Evolutionary conservation across 2,113 vertebrate species (phyloP), one percentile per base, ranked within the genome.

Genomic region (Leucopsar rothschildi): DNA sequence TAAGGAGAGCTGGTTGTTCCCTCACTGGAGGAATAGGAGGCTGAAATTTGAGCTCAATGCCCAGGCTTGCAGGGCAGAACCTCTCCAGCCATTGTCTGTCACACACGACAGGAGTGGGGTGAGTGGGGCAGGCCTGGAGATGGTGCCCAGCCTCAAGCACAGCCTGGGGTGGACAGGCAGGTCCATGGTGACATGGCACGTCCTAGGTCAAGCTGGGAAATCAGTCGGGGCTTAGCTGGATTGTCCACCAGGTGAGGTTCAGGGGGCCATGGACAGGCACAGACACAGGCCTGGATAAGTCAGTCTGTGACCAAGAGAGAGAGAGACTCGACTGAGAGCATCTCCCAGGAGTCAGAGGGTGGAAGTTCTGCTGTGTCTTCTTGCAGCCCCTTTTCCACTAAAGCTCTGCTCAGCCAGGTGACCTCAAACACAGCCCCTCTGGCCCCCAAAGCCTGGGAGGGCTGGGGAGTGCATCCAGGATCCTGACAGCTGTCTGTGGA

Each of bases 81-180:
- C 6, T 76, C 40, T 56, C 27, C 29, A 56, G 35, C 4, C 24
- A 10, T 4, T 6, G 31, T 47, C 19, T 0, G 0, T 56, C 31
- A 15, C 53, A 44, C 15, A 12, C 6, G 10, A 4, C 8, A 0
- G 1, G 17, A 29, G 5, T 11, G 19, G 56, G 4, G 9, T 29
- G 50, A 70, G 24, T 10, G 28, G 9, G 6, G 23, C 24, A 57
- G 28, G n/a, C 31, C 8, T 86, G 45, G 40, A 81, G 12, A 60
- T 28, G 22, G 35, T 60, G 56, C 4, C 20, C 35, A 83, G 14
- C 28, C 56, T 44, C 59, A 49, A 44, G 47, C n/a, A 53, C 6
- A 80, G 21, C 6, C 45, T 64, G 13, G 11, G 7, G 24, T 86
- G 27, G 29, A 28, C 29, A 29, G 57, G 8, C 5, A 57, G 17